Evolutionary conservation across 2,888 invertebrate genomes (phyloP).

Genomic region (Melikaiella ostensackeni): DNA sequence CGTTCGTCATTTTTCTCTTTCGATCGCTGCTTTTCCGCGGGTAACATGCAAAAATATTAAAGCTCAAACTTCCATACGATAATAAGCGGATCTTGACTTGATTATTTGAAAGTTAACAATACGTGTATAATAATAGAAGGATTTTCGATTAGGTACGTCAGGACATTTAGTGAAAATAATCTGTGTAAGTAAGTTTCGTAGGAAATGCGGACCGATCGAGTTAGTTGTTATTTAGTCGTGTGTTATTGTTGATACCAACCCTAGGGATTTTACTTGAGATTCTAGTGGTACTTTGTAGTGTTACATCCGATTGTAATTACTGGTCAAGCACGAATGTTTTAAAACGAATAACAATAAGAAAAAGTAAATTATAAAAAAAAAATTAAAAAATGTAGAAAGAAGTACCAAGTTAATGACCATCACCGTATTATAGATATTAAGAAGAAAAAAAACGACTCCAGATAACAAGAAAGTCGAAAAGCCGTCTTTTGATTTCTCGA

Average conservation of each 20-base stretch:
- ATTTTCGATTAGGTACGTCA: slow-evolving; percentile 33
- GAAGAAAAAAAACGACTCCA: slow-evolving; percentile 42
- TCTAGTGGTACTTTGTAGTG: slow-evolving; percentile 68
- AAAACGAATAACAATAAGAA: slow-evolving; percentile 37
- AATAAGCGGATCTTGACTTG: slow-evolving; percentile 28
- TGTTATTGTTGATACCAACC: slow-evolving; percentile 64
- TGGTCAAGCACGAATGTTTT: slow-evolving; percentile 24
- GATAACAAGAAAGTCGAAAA: slow-evolving; percentile 26
- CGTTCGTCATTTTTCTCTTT: slow-evolving; percentile 22
- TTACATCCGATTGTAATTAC: slow-evolving; percentile 34
- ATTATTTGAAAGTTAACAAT: slow-evolving; percentile 18
- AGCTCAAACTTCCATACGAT: slow-evolving; percentile 34
- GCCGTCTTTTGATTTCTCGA: neutral
- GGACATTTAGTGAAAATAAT: slow-evolving; percentile 16
- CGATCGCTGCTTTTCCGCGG: slow-evolving; percentile 33
- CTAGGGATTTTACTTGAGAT: slow-evolving; percentile 72
- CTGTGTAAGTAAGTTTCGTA: slow-evolving; percentile 56
- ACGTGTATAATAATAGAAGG: slow-evolving; percentile 38
- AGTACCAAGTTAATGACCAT: slow-evolving; percentile 59
- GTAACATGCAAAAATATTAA: slow-evolving; percentile 24
- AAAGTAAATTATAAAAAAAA: slow-evolving; percentile 43
- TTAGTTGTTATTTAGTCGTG: slow-evolving; percentile 64
- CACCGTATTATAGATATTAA: slow-evolving; percentile 58
- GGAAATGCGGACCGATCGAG: slow-evolving; percentile 63
- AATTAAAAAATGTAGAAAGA: slow-evolving; percentile 49